phyloP scores from a whole-genome alignment of 2,797 vertebrate species.

The Typhlichthys eigenmanni region DNA sequence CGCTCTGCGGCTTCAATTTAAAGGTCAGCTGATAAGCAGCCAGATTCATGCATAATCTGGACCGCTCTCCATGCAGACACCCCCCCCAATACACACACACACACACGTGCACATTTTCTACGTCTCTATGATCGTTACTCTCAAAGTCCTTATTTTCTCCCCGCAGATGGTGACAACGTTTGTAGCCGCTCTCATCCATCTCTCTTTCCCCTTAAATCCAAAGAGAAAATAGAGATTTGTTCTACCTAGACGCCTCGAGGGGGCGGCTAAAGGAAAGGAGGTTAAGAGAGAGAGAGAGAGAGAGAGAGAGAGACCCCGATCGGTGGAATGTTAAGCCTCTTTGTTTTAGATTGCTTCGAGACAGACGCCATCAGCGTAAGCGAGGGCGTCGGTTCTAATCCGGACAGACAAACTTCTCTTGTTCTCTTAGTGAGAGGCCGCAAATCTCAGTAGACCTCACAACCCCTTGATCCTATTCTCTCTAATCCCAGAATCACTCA shows the following conservation, averaged over 20 bases:
- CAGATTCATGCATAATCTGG: slow-evolving; percentile 77
- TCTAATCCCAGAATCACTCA: slow-evolving; percentile 70
- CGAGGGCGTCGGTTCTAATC: slow-evolving; percentile 20
- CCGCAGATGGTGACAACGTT: slow-evolving; percentile 5
- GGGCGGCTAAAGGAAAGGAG: background rate
- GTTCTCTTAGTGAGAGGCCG: slow-evolving; percentile 16
- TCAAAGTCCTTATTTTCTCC: slow-evolving; percentile 38
- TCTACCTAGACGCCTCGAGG: background rate
- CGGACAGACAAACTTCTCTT: slow-evolving; percentile 12
- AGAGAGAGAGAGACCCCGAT: too few species aligned
- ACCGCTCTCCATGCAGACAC: slow-evolving; percentile 55
- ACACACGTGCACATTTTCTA: slow-evolving; percentile 16
- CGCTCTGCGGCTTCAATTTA: slow-evolving; percentile 77
- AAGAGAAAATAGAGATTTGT: too few species aligned
- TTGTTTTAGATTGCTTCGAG: background rate
- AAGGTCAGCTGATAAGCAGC: slow-evolving; percentile 82
- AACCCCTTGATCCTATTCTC: slow-evolving; percentile 41
- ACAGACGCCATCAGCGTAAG: background rate
- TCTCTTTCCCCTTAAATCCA: background rate
- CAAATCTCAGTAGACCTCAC: slow-evolving; percentile 18
- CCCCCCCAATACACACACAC: slow-evolving; percentile 21
- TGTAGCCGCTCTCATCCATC: slow-evolving; percentile 19
- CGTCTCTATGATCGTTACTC: slow-evolving; percentile 32
- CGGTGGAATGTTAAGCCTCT: background rate
- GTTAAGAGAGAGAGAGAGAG: background rate